These are phyloP conservation scores for Corynorhinus townsendii DNA, from an alignment of 2,113 vertebrate species.

Conservation along the genomic window DNA sequence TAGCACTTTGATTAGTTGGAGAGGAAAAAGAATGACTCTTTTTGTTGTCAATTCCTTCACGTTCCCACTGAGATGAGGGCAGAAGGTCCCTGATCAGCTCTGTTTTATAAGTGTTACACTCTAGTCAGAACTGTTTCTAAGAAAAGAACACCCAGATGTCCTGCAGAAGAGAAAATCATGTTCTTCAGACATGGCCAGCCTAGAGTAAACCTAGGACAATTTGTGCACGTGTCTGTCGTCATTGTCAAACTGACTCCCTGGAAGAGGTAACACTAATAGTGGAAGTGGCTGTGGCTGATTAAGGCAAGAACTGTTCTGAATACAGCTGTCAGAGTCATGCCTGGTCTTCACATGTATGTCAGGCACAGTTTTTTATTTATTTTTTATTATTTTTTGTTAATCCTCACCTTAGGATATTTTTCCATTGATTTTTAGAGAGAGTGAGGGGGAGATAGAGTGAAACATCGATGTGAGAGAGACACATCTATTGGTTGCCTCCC, in stretches of 20 bases:
- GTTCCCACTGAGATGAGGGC: neutral
- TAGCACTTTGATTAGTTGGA: neutral
- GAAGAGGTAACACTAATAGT: neutral
- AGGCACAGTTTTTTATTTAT: too few species aligned
- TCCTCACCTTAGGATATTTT: too few species aligned
- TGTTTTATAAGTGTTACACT: neutral
- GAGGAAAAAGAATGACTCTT: neutral
- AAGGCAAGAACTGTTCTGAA: neutral
- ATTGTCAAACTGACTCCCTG: neutral
- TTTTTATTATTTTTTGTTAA: too few species aligned
- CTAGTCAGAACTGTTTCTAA: neutral
- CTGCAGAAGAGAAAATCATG: neutral
- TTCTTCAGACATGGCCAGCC: neutral
- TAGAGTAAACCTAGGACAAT: neutral
- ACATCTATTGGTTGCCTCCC: too few species aligned
- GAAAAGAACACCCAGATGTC: neutral
- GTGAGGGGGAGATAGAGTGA: too few species aligned
- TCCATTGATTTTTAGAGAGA: too few species aligned
- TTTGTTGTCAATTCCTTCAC: neutral
- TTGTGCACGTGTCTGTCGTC: neutral
- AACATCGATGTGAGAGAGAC: too few species aligned
- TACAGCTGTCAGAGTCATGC: neutral
- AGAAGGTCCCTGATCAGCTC: neutral
- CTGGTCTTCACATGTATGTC: neutral
- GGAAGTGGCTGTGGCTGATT: neutral